These are phyloP conservation scores for Tachycineta bicolor DNA, from an alignment of 2,113 vertebrate species.

Conservation along the genomic window DNA sequence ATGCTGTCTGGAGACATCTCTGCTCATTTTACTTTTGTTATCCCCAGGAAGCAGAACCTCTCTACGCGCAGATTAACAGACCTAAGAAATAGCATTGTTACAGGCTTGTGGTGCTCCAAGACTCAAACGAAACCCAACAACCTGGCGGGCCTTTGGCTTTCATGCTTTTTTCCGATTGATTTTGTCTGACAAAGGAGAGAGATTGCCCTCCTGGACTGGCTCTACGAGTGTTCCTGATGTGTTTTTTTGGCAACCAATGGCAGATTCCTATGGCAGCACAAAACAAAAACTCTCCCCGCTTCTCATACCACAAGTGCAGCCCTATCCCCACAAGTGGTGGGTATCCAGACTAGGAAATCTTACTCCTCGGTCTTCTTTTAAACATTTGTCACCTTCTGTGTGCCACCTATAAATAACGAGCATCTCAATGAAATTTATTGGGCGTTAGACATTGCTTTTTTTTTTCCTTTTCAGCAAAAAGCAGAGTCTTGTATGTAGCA, in stretches of 20 bases:
- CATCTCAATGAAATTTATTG: not conserved
- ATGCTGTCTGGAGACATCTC: constrained; percentile 1
- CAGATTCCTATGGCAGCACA: constrained; percentile 75
- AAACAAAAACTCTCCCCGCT: constrained; percentile 35
- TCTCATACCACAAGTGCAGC: constrained; percentile 1
- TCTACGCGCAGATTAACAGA: constrained; percentile 96
- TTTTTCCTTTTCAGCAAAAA: constrained; percentile 40
- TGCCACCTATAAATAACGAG: constrained; percentile 30
- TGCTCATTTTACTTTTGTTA: constrained; percentile 66
- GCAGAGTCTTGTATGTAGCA: constrained; percentile 59
- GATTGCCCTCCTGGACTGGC: constrained; percentile 61
- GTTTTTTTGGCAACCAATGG: constrained; percentile 70
- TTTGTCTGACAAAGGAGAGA: constrained; percentile 68
- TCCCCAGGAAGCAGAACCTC: constrained; percentile 89
- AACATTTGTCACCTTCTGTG: constrained; percentile 16
- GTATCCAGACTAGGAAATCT: constrained; percentile 19
- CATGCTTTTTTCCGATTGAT: constrained; percentile 63
- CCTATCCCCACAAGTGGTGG: constrained; percentile 1
- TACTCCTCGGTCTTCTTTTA: constrained; percentile 36
- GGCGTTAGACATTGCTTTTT: constrained; percentile 2
- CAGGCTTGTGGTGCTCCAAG: constrained; percentile 72
- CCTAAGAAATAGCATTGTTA: constrained; percentile 88
- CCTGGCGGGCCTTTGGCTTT: constrained; percentile 68
- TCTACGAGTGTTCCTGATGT: constrained; percentile 62
- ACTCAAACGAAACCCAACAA: constrained; percentile 70